These are phyloP conservation scores for Aphidoletes aphidimyza DNA, from an alignment of 2,888 invertebrate species.

Conservation along the genomic window DNA sequence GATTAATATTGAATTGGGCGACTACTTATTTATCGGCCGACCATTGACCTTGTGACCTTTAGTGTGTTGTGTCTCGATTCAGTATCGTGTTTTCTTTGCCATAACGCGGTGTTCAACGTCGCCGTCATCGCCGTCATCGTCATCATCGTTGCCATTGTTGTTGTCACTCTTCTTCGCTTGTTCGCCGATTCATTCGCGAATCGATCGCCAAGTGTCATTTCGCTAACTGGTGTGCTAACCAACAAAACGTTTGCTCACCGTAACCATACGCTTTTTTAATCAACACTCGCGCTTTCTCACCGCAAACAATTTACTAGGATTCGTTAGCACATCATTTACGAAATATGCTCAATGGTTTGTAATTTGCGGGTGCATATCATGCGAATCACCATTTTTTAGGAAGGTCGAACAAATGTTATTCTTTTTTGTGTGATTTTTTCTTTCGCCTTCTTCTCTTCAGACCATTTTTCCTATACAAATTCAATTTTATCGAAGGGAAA, in stretches of 20 bases:
- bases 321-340: constrained; percentile 49
- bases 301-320: background rate
- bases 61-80: background rate
- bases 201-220: too few relatives aligned
- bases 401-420: constrained; percentile 28
- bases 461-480: background rate
- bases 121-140: too few relatives aligned
- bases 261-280: background rate
- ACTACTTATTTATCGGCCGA: constrained; percentile 46
- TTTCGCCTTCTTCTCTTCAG: background rate
- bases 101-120: background rate
- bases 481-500: background rate
- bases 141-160: too few relatives aligned
- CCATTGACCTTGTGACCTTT: constrained; percentile 54
- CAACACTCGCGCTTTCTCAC: background rate
- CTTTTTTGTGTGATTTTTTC: too few relatives aligned
- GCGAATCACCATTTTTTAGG: background rate
- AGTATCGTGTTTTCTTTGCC: background rate
- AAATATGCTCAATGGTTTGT: background rate
- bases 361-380: background rate
- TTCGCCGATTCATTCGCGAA: too few relatives aligned
- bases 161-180: too few relatives aligned
- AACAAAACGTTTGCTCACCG: too few relatives aligned
- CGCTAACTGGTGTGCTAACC: too few relatives aligned
- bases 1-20: constrained; percentile 35